A percentile compares a stretch with the other conserved stretches of the same genome.
These are phyloP conservation scores for Crocidura indochinensis DNA, from an alignment of 2,797 vertebrate genomes.

Conservation along the genomic window DNA sequence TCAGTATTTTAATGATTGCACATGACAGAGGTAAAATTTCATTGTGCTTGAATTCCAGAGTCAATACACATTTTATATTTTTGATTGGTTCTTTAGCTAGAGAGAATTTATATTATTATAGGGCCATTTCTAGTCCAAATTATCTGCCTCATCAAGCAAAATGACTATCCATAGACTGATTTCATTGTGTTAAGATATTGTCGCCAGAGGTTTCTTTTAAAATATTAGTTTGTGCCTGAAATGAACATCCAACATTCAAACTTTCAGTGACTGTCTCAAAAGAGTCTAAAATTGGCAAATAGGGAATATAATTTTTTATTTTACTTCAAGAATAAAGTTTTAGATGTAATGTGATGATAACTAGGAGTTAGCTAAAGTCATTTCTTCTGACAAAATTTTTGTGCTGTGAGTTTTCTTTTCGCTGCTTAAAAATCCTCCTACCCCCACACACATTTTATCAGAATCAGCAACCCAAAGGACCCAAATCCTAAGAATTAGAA, in stretches of 20 bases:
- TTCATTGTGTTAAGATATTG: conserved; percentile 49
- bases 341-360: conserved; percentile 11
- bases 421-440: neutral
- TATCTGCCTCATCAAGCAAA: conserved; percentile 63
- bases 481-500: neutral
- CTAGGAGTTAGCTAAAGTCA: conserved; percentile 33
- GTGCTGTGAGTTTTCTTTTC: neutral
- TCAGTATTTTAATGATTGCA: conserved; percentile 44
- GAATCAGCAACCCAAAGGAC: neutral
- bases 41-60: conserved; percentile 52
- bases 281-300: conserved; percentile 43
- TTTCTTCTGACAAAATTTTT: conserved; percentile 28
- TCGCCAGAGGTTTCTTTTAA: conserved; percentile 61
- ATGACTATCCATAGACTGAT: conserved; percentile 48
- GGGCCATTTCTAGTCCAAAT: conserved; percentile 17
- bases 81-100: conserved; percentile 44
- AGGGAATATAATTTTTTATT: conserved; percentile 44
- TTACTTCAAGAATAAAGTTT: conserved; percentile 47
- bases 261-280: neutral
- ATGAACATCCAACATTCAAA: conserved; percentile 32
- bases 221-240: conserved; percentile 64
- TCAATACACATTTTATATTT: conserved; percentile 47
- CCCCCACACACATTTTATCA: too few relatives aligned
- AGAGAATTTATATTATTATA: conserved; percentile 54
- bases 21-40: conserved; percentile 46